Conservation (phyloP, 2,797 vertebrate species). For the Rhinella marina region DNA sequence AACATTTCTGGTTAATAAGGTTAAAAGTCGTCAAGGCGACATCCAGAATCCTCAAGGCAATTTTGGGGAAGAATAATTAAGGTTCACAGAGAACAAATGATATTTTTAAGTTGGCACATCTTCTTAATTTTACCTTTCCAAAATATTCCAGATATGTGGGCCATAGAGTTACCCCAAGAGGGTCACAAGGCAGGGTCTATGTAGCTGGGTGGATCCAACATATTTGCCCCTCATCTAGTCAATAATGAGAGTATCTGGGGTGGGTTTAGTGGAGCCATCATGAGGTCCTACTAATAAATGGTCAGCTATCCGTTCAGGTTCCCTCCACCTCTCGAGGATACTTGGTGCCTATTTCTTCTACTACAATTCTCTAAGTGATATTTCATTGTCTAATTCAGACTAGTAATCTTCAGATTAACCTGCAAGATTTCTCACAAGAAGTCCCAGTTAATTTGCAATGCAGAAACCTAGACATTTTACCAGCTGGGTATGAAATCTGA, state of each 20-base stretch:
- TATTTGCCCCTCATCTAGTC: neutral
- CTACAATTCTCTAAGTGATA: neutral
- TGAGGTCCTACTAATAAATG: neutral
- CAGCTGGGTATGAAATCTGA: constrained; percentile 53
- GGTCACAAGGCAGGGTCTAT: neutral
- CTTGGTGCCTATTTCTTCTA: neutral
- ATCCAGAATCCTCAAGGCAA: neutral
- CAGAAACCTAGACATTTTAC: constrained; percentile 8
- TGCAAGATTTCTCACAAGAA: constrained; percentile 21
- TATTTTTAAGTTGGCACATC: too few species aligned
- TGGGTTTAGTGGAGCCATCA: neutral
- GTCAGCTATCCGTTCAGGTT: neutral
- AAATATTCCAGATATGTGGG: neutral
- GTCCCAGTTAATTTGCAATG: constrained; percentile 31
- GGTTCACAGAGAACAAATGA: too few species aligned
- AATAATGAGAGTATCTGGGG: neutral
- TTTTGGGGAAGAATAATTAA: neutral
- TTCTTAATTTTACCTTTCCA: neutral
- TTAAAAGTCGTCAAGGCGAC: neutral
- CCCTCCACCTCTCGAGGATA: neutral
- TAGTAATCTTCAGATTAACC: constrained; percentile 53
- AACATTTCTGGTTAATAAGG: neutral
- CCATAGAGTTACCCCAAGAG: neutral
- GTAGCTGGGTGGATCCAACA: neutral
- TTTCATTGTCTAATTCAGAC: constrained; percentile 30